Evolutionary conservation across 1,140 invertebrate species (phyloP).

Genomic region (Caenorhabditis inopinata): DNA sequence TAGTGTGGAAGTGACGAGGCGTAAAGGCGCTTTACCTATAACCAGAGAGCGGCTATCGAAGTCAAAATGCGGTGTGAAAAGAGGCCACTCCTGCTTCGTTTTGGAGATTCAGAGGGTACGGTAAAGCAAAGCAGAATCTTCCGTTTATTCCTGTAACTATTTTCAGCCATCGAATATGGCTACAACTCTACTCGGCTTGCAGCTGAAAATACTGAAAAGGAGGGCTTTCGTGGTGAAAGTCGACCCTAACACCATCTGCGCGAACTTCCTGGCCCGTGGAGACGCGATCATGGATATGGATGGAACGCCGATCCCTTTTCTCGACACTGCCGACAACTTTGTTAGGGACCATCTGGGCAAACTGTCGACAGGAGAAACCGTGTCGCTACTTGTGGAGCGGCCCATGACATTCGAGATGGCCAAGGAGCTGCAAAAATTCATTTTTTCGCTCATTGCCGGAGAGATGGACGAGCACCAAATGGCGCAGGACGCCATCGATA

Average conservation of each 20-base stretch:
- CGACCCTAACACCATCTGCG: background rate
- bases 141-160: no score
- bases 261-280: background rate
- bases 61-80: no score
- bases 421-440: background rate
- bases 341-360: background rate
- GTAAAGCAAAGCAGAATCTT: no score
- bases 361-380: background rate
- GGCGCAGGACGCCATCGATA: background rate
- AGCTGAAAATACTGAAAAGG: background rate
- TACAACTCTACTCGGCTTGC: background rate
- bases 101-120: no score
- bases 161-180: background rate
- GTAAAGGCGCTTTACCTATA: no score
- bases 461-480: background rate
- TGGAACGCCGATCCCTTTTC: background rate
- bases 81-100: no score
- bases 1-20: no score
- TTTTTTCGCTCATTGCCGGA: background rate
- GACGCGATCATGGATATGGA: background rate
- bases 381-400: background rate
- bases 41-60: no score
- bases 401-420: background rate
- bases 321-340: background rate
- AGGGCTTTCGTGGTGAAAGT: background rate